Base-by-base conservation (phyloP, 2,888 invertebrate species). In the Sesia apiformis region DNA sequence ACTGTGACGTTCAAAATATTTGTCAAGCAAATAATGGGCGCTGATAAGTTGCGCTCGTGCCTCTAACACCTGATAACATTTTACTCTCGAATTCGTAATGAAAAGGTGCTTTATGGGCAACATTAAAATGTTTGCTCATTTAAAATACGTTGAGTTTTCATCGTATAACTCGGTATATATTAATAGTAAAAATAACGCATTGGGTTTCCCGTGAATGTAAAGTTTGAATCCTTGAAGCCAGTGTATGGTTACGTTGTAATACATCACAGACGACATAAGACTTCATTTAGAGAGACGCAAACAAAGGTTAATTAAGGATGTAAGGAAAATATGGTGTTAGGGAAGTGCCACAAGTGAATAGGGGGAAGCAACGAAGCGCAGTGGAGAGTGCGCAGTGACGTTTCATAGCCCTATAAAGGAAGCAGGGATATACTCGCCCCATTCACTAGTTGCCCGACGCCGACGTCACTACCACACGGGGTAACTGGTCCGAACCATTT, bases 341-440 rank as follows among this genome's bases (percentile, higher is more conserved):
- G 51, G 51, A 58, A 58, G 54, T 57, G 52, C 43, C 46, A 57
- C 54, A 63, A 64, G 63, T 64, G 61, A 60, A 64, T 67, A 67
- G 66, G 49, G 66, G 63, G 60, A 63, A 58, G 60, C 63, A 59
- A 62, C 61, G 60, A 51, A 74, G 84, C 86, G 84, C 87, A 81
- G 78, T 67, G 58, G 67, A 70, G 76, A 72, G 65, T 87, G 88
- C 88, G 88, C 88, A 86, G 85, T 71, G 78, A 69, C 73, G 65
- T 63, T 64, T 60, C 64, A 67, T 63, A 66, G 66, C 71, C 77
- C 70, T 88, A 88, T 87, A 88, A 85, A 85, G 81, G 77, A 75
- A 66, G 69, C 60, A 73, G 68, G 73, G 72, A 67, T 67, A 69
- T 67, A 67, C 67, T 65, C 74, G 73, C 66, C 74, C 78, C 84